Conservation (phyloP, 1,140 invertebrate species). For the Drosophila hydei region DNA sequence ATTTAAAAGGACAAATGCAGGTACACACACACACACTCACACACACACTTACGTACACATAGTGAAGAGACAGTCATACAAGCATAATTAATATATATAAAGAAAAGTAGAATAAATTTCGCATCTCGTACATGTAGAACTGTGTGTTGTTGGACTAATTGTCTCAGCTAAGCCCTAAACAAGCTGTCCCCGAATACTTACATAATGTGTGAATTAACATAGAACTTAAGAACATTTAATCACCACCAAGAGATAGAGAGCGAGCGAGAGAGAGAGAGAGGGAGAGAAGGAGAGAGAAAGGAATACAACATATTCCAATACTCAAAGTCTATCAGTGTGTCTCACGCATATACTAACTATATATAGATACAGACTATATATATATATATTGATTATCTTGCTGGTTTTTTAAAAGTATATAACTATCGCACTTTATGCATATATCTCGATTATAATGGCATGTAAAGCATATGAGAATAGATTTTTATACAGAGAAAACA, state of each 20-base stretch:
- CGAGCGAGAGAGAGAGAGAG: neutral
- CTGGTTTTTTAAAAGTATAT: conserved; percentile 58
- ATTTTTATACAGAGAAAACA: conserved; percentile 38
- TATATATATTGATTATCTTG: conserved; percentile 40
- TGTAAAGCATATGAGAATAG: conserved; percentile 4
- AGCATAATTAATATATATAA: conserved; percentile 2
- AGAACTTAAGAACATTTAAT: neutral
- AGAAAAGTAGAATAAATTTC: conserved; percentile 65
- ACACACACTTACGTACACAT: conserved; percentile 32
- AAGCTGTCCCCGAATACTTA: neutral
- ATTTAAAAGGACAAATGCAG: conserved; percentile 76
- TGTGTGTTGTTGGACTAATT: conserved; percentile 13
- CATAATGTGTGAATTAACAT: conserved; percentile 15
- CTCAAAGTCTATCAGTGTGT: conserved; percentile 15
- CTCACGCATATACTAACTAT: conserved; percentile 19
- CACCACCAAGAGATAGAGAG: neutral
- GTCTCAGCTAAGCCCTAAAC: neutral
- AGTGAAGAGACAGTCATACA: conserved; percentile 42
- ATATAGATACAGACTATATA: conserved; percentile 33
- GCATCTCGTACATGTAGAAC: conserved; percentile 59
- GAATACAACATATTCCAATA: neutral
- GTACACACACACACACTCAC: conserved; percentile 24
- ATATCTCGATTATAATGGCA: conserved; percentile 12
- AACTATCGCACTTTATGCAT: conserved; percentile 38
- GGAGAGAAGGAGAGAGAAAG: neutral